Conservation (phyloP, 2,113 vertebrate species). For the Ammodytes dubius region DNA sequence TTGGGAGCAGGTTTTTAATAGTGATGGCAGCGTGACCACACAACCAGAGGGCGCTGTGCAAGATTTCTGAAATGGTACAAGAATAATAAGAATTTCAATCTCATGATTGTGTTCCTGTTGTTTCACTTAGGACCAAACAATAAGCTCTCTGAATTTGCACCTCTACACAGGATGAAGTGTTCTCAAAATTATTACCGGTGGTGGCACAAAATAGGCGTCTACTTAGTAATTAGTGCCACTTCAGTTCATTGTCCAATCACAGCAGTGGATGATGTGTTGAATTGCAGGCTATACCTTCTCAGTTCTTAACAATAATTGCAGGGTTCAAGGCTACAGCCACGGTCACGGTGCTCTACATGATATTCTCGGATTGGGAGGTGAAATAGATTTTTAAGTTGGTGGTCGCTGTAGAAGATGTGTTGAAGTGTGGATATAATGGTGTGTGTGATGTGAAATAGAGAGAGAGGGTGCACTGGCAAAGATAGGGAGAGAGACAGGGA, state of each 20-base stretch:
- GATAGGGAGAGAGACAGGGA: conserved; percentile 8
- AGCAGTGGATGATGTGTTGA: conserved; percentile 34
- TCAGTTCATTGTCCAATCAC: conserved; percentile 15
- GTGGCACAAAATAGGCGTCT: conserved; percentile 11
- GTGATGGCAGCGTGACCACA: background rate
- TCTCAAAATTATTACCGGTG: conserved; percentile 2
- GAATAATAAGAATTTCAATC: conserved; percentile 13
- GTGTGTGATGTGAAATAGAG: conserved; percentile 46
- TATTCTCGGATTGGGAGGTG: conserved; percentile 33
- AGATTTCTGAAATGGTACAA: conserved; percentile 3
- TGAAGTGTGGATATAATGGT: conserved; percentile 30
- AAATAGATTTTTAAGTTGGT: conserved; percentile 65
- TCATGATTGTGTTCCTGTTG: conserved; percentile 4
- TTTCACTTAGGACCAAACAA: background rate
- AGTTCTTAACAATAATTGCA: conserved; percentile 47
- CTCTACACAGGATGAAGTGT: background rate
- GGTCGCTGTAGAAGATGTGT: conserved; percentile 24
- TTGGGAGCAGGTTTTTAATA: background rate
- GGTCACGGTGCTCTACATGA: conserved; percentile 20
- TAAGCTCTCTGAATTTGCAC: background rate
- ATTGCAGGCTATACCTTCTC: conserved; percentile 28
- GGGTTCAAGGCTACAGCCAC: conserved; percentile 19
- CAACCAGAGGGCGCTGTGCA: conserved; percentile 9
- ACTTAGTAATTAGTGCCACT: conserved; percentile 39
- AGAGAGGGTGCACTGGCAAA: conserved; percentile 44